Conservation (phyloP, 2,888 invertebrate genomes). For the Proisotoma minuta region DNA sequence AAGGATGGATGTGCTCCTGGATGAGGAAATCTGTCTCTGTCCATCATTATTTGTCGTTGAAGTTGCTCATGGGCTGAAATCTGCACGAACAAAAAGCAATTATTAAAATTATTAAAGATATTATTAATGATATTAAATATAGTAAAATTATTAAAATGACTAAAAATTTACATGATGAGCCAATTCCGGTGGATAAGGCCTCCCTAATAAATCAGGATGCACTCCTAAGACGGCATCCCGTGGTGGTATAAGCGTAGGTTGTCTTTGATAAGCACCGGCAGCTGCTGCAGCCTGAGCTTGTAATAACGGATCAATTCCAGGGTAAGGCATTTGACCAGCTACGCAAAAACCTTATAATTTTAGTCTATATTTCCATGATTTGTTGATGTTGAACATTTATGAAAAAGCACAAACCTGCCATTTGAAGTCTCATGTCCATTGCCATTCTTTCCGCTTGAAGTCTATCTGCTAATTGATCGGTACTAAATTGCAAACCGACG, state of each 20-base stretch:
- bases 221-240: constrained; percentile 62
- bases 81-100: constrained; percentile 44
- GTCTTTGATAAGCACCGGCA: constrained; percentile 59
- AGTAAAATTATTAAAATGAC: not conserved
- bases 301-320: constrained; percentile 48
- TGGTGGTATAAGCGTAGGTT: constrained; percentile 58
- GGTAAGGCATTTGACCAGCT: constrained; percentile 47
- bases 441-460: constrained; percentile 68
- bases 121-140: constrained; percentile 1
- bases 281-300: constrained; percentile 50
- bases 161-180: constrained; percentile 61
- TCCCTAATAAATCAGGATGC: constrained; percentile 67
- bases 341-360: no score
- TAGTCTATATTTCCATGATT: no score
- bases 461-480: constrained; percentile 49
- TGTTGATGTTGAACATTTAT: not conserved
- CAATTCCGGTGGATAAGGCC: constrained; percentile 76
- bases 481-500: constrained; percentile 42
- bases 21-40: constrained; percentile 65
- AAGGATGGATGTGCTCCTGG: constrained; percentile 57
- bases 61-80: constrained; percentile 73
- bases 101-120: constrained; percentile 16
- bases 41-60: constrained; percentile 76
- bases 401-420: constrained; percentile 36
- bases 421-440: constrained; percentile 60